Percentiles rank a stretch among this genome's conserved stretches.
These are phyloP conservation scores for Dromas ardeola DNA, from an alignment of 2,113 vertebrate genomes.

Conservation along the genomic window DNA sequence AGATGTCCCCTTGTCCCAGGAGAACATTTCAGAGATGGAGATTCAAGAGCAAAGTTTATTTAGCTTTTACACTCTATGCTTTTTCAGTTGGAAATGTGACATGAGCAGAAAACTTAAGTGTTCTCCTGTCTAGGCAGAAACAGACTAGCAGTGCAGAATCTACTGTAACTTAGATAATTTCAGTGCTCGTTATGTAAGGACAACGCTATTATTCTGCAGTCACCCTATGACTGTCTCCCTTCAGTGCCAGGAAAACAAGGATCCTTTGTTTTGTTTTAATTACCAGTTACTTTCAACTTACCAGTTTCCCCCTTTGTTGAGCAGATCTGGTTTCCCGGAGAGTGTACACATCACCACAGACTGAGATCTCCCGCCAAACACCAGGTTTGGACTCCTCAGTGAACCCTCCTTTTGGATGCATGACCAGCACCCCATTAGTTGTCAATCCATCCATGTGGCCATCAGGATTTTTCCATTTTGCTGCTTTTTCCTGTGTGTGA, in stretches of 20 bases:
- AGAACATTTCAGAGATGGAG: background rate
- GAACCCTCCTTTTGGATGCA: conserved; percentile 96
- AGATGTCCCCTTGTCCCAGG: background rate
- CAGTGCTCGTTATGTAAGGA: background rate
- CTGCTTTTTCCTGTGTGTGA: conserved; percentile 91
- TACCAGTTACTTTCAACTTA: conserved; percentile 64
- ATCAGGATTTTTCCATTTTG: conserved; percentile 98
- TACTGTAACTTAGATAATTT: background rate
- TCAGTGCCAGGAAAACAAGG: background rate
- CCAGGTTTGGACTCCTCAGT: conserved; percentile 95
- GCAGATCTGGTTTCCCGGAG: conserved; percentile 95
- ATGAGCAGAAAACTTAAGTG: background rate
- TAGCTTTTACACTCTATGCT: background rate
- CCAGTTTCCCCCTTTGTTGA: conserved; percentile 94
- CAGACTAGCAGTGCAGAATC: background rate
- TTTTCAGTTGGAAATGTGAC: background rate
- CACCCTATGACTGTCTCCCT: background rate
- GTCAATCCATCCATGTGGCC: conserved; percentile 99
- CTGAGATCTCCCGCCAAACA: conserved; percentile 96
- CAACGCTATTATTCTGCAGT: background rate
- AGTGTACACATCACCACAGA: conserved; percentile 96
- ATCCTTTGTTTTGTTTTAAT: background rate
- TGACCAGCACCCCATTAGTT: conserved; percentile 96
- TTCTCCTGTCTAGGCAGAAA: background rate
- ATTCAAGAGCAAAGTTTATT: background rate